Evolutionary conservation across 1,140 invertebrate species (phyloP), one percentile per base, ranked within the genome.

Genomic region (Linepithema humile): DNA sequence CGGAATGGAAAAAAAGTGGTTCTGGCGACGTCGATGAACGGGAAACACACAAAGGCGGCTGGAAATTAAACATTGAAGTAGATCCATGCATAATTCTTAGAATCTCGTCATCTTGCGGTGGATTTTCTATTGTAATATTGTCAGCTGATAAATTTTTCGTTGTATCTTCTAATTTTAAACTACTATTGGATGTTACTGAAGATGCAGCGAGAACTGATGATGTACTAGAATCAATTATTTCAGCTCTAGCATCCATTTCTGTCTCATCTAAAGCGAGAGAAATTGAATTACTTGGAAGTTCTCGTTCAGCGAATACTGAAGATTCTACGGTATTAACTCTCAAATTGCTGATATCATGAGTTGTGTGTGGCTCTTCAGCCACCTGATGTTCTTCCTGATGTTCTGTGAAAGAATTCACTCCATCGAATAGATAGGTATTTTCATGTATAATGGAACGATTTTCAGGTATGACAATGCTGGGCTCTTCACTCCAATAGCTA

Each of bases 401-500:
- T n/a, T n/a, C n/a, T 12, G n/a, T 3, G 9, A 48, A 59, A 35
- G 32, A 29, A 17, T 78, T 45, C 20, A 74, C 87, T 7, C 35
- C 84, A 50, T 87, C 72, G 38, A 57, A 86, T 15, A 83, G 26
- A 85, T 85, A 84, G 4, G 48, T 78, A 82, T 82, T 59, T 23
- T 86, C 32, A 62, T 82, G 12, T 0, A 29, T 6, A 10, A 32
- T 12, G 69, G 57, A 65, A 23, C 29, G 55, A 64, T 64, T 88
- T 50, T 82, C 45, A 7, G 88, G 69, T 5, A 84, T 80, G 9
- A 86, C 23, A 45, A 91, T 83, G 7, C 82, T 85, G 1, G 55
- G 40, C 38, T 89, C 78, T n/a, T 89, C 57, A 10, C 91, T 82
- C 92, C 92, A 94, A 53, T 87, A 72, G 35, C 91, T 85, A 23